phyloP scores from a whole-genome alignment of 1,140 invertebrate genomes.

The Panagrolaimus sp. region DNA sequence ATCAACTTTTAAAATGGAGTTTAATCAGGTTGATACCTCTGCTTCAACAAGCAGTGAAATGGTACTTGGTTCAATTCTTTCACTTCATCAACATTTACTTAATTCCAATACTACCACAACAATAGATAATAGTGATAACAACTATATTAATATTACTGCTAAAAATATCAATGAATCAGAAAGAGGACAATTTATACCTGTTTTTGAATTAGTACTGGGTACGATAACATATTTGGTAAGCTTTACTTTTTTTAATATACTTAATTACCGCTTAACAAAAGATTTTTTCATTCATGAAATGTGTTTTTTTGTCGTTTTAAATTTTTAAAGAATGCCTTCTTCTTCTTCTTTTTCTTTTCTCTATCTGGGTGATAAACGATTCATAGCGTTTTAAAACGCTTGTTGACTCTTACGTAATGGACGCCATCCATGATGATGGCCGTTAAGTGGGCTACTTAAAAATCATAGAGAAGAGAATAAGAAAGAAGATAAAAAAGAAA shows the following conservation, averaged over 20 bases:
- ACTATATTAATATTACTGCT: not conserved
- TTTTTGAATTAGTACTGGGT: conserved; percentile 56
- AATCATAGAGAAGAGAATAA: conserved; percentile 1
- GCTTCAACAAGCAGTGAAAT: not conserved
- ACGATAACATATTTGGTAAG: conserved; percentile 57
- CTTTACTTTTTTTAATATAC: conserved; percentile 1
- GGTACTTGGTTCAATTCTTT: conserved; percentile 11
- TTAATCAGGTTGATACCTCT: not conserved
- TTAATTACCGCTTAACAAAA: conserved; percentile 12
- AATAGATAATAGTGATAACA: not conserved
- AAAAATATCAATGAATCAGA: not conserved
- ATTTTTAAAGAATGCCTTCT: not conserved
- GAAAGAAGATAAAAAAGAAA: not conserved
- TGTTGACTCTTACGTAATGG: conserved; percentile 7
- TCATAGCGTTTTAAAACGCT: conserved; percentile 13
- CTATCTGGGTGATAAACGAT: conserved; percentile 17
- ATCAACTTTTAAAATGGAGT: not conserved
- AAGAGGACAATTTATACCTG: conserved; percentile 39
- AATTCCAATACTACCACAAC: not conserved
- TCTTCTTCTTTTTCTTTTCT: not conserved
- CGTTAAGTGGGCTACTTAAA: conserved; percentile 11
- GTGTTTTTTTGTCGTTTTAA: not conserved
- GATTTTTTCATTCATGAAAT: conserved; percentile 11
- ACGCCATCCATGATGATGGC: not conserved
- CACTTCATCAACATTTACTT: not conserved